Percentiles rank a stretch among this genome's conserved stretches.
Conservation (phyloP, 2,113 vertebrate species). For the Phalacrocorax brasilianus region DNA sequence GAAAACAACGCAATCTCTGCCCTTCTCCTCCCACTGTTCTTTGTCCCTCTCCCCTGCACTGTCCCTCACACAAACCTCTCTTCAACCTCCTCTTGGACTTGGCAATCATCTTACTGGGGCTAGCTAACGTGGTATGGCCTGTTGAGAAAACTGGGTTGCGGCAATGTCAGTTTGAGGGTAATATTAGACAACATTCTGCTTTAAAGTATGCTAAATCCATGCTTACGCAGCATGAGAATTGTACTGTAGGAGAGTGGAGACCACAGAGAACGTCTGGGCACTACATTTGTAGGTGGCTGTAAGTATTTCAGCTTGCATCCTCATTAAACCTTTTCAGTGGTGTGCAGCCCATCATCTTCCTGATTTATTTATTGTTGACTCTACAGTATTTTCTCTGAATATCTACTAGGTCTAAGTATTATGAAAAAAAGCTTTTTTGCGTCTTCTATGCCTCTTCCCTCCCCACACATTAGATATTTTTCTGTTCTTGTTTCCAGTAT, state of each 20-base stretch:
- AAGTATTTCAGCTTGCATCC: background rate
- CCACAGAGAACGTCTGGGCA: background rate
- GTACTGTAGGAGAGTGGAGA: background rate
- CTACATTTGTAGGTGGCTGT: background rate
- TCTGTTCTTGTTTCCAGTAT: background rate
- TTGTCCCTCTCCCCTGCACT: background rate
- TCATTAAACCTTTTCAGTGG: background rate
- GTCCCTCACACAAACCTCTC: background rate
- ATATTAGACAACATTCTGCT: background rate
- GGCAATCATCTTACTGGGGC: background rate
- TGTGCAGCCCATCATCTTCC: background rate
- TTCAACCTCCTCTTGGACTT: background rate
- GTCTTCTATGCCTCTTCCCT: background rate
- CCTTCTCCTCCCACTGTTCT: background rate
- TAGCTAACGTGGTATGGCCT: background rate
- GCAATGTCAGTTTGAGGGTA: background rate
- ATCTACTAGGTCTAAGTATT: background rate
- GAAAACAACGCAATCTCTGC: background rate
- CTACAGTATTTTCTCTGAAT: background rate
- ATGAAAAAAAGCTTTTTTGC: background rate
- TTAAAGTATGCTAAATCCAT: slow-evolving; percentile 40
- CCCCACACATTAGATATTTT: background rate
- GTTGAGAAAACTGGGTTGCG: background rate
- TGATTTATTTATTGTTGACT: background rate
- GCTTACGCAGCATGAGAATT: background rate